phyloP scores from a whole-genome alignment of 2,113 vertebrate genomes.

The Hemiscyllium ocellatum region DNA sequence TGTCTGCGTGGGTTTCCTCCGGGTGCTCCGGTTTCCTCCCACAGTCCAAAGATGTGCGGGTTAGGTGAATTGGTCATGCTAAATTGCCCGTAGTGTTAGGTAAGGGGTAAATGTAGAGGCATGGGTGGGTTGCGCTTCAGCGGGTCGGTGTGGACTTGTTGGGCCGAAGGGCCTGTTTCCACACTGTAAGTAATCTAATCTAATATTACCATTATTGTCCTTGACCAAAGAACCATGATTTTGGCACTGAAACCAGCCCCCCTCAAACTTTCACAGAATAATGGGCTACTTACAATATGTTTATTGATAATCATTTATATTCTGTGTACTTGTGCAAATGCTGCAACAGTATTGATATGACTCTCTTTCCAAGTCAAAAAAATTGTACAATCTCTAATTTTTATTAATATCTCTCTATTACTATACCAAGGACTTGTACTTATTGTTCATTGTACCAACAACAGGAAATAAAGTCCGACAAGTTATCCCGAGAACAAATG shows the following conservation, averaged over 20 bases:
- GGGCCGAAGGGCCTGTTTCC: no score
- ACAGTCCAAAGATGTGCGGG: no score
- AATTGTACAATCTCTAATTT: not conserved
- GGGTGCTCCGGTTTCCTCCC: no score
- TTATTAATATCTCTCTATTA: no score
- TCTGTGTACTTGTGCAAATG: not conserved
- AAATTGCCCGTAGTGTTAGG: no score
- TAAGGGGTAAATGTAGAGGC: no score
- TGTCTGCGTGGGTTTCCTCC: no score
- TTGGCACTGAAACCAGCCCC: not conserved
- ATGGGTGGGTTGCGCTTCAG: no score
- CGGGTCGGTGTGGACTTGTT: no score
- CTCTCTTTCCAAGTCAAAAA: not conserved
- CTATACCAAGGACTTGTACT: not conserved
- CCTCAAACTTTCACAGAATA: not conserved
- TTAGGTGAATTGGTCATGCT: no score
- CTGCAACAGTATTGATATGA: not conserved
- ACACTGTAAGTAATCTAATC: no score
- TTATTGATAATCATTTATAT: not conserved
- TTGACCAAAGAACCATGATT: not conserved
- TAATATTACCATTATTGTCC: constrained; percentile 13
- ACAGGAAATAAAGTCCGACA: not conserved
- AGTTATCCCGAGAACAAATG: not conserved
- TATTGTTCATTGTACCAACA: not conserved
- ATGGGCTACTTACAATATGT: constrained; percentile 15